A percentile compares a stretch with the other conserved stretches of the same genome.
phyloP scores from a whole-genome alignment of 2,797 vertebrate genomes.

The Rousettus madagascariensis region DNA sequence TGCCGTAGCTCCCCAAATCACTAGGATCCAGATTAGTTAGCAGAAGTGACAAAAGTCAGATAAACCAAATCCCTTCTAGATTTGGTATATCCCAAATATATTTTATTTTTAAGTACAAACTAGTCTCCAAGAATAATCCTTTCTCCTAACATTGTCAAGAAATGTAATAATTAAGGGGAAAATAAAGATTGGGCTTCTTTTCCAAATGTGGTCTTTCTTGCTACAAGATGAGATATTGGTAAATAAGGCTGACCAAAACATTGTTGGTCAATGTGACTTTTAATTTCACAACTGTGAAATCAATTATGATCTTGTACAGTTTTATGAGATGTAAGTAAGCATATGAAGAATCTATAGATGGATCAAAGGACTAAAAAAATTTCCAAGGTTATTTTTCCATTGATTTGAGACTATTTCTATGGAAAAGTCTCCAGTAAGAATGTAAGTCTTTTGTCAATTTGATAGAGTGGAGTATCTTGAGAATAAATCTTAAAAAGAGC shows the following conservation, averaged over 20 bases:
- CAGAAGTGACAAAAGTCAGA: not conserved
- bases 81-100: not conserved
- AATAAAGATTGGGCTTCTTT: not conserved
- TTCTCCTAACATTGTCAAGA: not conserved
- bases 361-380: not conserved
- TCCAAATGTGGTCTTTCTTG: not conserved
- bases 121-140: not conserved
- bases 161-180: not conserved
- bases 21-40: not conserved
- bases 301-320: not conserved
- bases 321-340: not conserved
- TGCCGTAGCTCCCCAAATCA: not conserved
- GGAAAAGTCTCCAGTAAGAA: not conserved
- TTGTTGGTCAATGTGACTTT: not conserved
- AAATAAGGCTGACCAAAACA: not conserved
- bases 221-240: not conserved
- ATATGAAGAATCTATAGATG: not conserved
- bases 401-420: not conserved
- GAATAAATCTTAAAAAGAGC: not conserved
- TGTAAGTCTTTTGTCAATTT: not conserved
- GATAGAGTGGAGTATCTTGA: not conserved
- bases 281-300: not conserved
- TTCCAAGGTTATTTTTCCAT: not conserved
- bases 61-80: not conserved
- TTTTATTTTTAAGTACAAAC: constrained; percentile 12